Evolutionary conservation across 2,888 invertebrate species (phyloP), one percentile per base, ranked within the genome.

Genomic region (Trachelus iudaicus): DNA sequence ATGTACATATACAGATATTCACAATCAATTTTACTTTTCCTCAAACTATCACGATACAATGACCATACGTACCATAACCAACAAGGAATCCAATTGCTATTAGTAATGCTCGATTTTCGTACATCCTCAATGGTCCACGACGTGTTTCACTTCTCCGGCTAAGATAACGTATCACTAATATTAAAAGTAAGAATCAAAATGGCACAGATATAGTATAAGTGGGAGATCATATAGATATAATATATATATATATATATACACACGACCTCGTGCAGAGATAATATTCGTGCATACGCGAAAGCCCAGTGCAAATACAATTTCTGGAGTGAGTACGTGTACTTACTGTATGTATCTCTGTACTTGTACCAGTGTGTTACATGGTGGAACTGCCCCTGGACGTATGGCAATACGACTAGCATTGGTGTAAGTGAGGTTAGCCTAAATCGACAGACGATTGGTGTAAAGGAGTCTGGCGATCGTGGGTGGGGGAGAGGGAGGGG

Each of bases 121-220:
- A 56, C 56, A 56, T 56, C 56, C 23, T 56, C 23, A 23, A 23
- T 56, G 23, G 23, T 56, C 56, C 23, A 56, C 56, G 56, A 56
- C 23, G 56, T 56, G 23, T 56, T 23, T 56, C 56, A 6, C 23
- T 56, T 56, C 56, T 56, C 56, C 0, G 9, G 80, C 76, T 73
- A 80, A 84, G 85, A 85, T 85, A 85, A 85, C 81, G 77, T 85
- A 85, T 85, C 85, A 83, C 81, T 82, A 80, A 69, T 71, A 81
- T 82, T 80, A 81, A 85, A 83, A 78, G n/a, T 69, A 73, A 75
- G 34, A 30, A 77, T 23, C 35, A 34, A 69, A 12, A 74, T 79
- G 69, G 23, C 13, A 69, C 68, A 34, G 33, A 34, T 34, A 23
- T 71, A 15, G 15, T 1, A 34, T 31, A 33, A n/a, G 71, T 71